These are phyloP conservation scores for Mormyrus lacerda DNA, from an alignment of 2,113 vertebrate species.

Conservation along the genomic window DNA sequence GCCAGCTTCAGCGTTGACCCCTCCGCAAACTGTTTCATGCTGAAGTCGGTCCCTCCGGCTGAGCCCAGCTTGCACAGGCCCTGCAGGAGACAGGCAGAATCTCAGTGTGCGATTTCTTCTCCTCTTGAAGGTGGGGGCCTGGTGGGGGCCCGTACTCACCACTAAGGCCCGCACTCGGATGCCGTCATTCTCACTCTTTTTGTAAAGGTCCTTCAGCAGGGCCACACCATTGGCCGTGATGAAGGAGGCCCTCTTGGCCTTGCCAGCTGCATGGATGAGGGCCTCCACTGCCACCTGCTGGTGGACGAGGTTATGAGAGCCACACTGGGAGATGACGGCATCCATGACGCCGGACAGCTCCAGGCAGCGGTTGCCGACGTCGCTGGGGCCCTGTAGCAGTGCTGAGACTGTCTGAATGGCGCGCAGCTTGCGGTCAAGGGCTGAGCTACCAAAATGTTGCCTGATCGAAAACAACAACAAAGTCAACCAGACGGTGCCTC, in stretches of 20 bases:
- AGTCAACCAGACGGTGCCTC: not conserved
- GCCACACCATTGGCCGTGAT: conserved; percentile 87
- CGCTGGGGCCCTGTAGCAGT: conserved; percentile 87
- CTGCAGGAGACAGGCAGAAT: conserved; percentile 56
- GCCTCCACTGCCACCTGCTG: conserved; percentile 93
- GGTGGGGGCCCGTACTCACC: conserved; percentile 61
- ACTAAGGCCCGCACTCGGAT: conserved; percentile 92
- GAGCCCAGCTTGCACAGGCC: conserved; percentile 95
- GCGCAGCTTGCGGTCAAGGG: conserved; percentile 70
- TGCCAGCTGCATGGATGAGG: conserved; percentile 86
- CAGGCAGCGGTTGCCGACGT: conserved; percentile 80
- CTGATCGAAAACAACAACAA: conserved; percentile 46
- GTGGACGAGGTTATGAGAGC: conserved; percentile 71
- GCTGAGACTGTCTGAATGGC: conserved; percentile 88
- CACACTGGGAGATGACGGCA: conserved; percentile 77
- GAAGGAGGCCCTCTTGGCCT: conserved; percentile 91
- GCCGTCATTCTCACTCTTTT: conserved; percentile 83
- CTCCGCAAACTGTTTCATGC: conserved; percentile 98
- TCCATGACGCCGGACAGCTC: conserved; percentile 92
- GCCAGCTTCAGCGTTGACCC: conserved; percentile 90
- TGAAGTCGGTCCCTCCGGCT: conserved; percentile 91
- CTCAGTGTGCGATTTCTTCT: not conserved
- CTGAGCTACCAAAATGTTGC: conserved; percentile 68
- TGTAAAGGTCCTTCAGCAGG: conserved; percentile 94
- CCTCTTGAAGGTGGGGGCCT: too few relatives aligned